Base-by-base conservation (phyloP, 2,113 vertebrate genomes). In the Rhabdornis inornatus region DNA sequence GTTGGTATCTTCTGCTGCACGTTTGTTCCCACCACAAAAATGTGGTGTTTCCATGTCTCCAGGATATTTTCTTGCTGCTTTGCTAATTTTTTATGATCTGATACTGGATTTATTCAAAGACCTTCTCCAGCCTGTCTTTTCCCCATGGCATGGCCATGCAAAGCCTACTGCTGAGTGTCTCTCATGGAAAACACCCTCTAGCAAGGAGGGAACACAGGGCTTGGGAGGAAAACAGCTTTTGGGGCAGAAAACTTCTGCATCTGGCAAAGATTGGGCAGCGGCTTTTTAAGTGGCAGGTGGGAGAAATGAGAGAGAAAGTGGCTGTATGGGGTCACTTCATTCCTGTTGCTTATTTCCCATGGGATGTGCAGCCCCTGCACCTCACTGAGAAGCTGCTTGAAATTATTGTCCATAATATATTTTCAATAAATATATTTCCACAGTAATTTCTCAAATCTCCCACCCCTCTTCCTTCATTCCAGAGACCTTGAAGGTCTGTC, bases 331-430 rank as follows among this genome's bases (percentile, higher is more conserved):
- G 18, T 50, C 24, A 4, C 21, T 60, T 44, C 6, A 15, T 31
- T 56, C 74, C 72, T 7, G 0, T 17, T 11, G 4, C 4, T 21
- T 11, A 3, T 52, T 59, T 49, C 65, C 17, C 23, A 27, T 2
- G 13, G 31, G 17, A 57, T 1, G 3, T 11, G 40, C 23, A 56
- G n/a, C 28, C 25, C 45, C n/a, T 15, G 17, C 31, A 13, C 28
- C 17, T 84, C 0, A 0, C 0, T 1, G 6, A 66, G 77, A 42
- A 89, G 3, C 8, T 0, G 0, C 47, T 76, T 30, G 45, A 35
- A 87, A 83, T 35, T 7, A 23, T 55, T 15, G 20, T 24, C 39
- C 28, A 47, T 7, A 23, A 27, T 56, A 20, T 24, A 56, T 56
- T 74, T 65, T 47, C 42, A 33, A 66, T 33, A 71, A 83, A 87